Percentiles rank a stretch among this genome's conserved stretches.
Conservation (phyloP, 1,140 invertebrate genomes). For the Nephila pilipes region DNA sequence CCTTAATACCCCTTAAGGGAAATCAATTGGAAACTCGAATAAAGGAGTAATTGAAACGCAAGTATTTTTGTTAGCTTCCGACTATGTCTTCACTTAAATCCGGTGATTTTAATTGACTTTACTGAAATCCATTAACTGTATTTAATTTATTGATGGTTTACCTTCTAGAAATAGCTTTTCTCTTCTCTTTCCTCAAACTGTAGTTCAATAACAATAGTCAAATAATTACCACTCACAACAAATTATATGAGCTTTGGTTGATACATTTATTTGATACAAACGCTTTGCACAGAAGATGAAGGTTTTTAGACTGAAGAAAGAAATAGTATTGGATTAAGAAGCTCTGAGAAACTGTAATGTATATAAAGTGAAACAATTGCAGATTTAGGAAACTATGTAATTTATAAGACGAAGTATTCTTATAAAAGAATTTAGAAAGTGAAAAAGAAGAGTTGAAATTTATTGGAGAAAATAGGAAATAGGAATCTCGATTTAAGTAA, state of each 20-base stretch:
- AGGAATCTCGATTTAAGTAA: no score
- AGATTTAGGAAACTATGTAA: no score
- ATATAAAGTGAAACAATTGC: no score
- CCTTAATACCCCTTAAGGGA: conserved; percentile 20
- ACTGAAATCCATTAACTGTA: conserved; percentile 29
- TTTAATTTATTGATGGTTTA: conserved; percentile 28
- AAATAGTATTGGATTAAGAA: no score
- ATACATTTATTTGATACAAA: not conserved
- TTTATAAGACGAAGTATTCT: no score
- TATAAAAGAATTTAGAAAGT: no score
- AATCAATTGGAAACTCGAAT: conserved; percentile 42
- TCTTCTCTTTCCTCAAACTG: not conserved
- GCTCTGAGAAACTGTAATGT: no score
- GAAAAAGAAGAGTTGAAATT: no score
- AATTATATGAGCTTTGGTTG: not conserved
- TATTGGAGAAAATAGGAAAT: no score
- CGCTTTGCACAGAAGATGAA: not conserved
- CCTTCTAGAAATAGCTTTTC: not conserved
- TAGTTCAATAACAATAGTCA: conserved; percentile 14
- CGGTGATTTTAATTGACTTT: conserved; percentile 8
- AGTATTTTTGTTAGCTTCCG: conserved; percentile 42
- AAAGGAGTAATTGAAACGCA: conserved; percentile 37
- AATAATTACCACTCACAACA: not conserved
- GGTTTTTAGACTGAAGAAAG: no score
- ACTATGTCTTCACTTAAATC: conserved; percentile 32